Conservation (phyloP, 2,113 vertebrate genomes). For the Talpa occidentalis region DNA sequence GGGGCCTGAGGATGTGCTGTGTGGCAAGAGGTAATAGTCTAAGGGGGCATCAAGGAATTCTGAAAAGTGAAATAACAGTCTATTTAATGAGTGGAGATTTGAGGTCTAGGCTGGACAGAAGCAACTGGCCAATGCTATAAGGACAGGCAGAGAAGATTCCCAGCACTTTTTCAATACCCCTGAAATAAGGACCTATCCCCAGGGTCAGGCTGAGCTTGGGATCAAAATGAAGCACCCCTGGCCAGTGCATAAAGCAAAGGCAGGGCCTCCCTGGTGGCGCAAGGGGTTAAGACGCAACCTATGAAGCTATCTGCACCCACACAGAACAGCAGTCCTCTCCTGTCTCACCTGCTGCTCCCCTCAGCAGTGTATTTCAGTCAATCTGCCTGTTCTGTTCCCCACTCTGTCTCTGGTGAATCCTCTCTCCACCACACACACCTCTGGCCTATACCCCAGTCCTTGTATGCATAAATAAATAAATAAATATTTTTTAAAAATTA, state of each 20-base stretch:
- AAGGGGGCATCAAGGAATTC: neutral
- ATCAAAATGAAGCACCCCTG: neutral
- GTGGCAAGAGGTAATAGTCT: neutral
- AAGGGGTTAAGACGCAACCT: too few relatives aligned
- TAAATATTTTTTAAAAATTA: too few relatives aligned
- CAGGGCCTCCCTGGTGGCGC: too few relatives aligned
- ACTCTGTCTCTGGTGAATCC: too few relatives aligned
- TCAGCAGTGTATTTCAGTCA: too few relatives aligned
- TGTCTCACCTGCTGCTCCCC: too few relatives aligned
- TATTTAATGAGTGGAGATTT: neutral
- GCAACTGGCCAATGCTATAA: neutral
- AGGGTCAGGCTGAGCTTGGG: neutral
- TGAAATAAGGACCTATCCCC: neutral
- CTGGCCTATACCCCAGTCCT: too few relatives aligned
- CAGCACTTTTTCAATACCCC: neutral
- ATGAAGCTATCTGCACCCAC: too few relatives aligned
- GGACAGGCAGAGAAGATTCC: neutral
- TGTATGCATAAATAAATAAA: too few relatives aligned
- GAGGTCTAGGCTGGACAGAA: neutral
- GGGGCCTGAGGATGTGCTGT: neutral
- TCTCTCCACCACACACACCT: too few relatives aligned
- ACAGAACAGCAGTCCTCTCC: too few relatives aligned
- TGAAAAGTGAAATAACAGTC: neutral
- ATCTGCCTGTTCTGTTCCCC: too few relatives aligned
- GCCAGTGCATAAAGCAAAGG: neutral